Evolutionary conservation across 1,140 invertebrate species (phyloP), one percentile per base, ranked within the genome.

Genomic region (Drosophila kanapiae): DNA sequence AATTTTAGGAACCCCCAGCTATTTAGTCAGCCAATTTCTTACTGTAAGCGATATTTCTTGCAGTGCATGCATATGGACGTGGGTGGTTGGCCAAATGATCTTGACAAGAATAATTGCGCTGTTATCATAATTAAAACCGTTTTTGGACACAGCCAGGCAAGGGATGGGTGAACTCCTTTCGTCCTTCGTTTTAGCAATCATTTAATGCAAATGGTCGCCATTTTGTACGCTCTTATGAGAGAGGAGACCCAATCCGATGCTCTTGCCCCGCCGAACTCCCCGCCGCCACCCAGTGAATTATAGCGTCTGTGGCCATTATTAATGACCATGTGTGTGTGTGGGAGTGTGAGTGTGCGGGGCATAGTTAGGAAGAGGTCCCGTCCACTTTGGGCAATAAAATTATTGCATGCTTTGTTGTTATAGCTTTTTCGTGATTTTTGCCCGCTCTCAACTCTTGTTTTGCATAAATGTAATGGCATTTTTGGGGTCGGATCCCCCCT

Each of bases 31-130:
- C 29, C 7, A 8, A 6, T 23, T 10, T 31, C 31, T 23, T 2
- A 3, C 23, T 23, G 23, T 23, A 23, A 23, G 23, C 3, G 3
- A 23, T 23, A 31, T 62, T 70, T 68, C 29, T 47, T 18, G 3
- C 31, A 45, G 67, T 74, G 49, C 31, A 11, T 57, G n/a, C 18
- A 54, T 58, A 23, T 54, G 14, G 40, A 40, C 31, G 45, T 74
- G 78, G 64, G 57, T 43, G 57, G 53, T 58, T 67, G 77, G 69
- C 70, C 81, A 84, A 88, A 88, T 88, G 85, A 88, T 90, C 85
- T 88, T 88, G 85, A 88, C 85, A 88, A 88, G 85, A 88, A 88
- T 88, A 88, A 88, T 88, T 88, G 85, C 85, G 85, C 85, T 88
- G 85, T 88, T 88, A 90, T 88, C 85, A 88, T 88, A 88, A 88